Evolutionary conservation across 2,888 invertebrate species (phyloP).

Genomic region (Eupeodes latifasciatus): DNA sequence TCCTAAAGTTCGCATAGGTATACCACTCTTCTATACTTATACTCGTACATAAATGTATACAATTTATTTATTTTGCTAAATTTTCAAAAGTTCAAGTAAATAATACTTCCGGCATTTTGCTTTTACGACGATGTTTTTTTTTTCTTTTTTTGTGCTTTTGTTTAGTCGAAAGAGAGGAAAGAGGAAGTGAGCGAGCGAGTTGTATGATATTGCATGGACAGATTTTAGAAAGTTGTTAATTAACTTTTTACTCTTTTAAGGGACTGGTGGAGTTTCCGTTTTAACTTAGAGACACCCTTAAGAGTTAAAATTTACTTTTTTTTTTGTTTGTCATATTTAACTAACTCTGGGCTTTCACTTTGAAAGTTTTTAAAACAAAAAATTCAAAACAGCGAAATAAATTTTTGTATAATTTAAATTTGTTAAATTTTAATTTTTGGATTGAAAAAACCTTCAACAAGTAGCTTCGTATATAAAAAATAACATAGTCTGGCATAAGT

Average conservation of each 20-base stretch:
- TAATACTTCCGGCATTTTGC: slow-evolving; percentile 1
- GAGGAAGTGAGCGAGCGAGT: background rate
- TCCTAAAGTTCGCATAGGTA: background rate
- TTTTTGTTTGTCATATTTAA: background rate
- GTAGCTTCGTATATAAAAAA: too few relatives aligned
- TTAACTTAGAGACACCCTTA: background rate
- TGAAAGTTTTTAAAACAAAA: background rate
- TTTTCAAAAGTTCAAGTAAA: background rate
- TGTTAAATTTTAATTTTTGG: too few relatives aligned
- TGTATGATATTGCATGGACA: background rate
- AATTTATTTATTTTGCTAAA: slow-evolving; percentile 17
- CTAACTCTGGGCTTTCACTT: background rate
- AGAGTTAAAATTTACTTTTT: too few relatives aligned
- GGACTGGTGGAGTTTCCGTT: background rate
- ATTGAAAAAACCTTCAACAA: too few relatives aligned
- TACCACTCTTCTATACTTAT: too few relatives aligned
- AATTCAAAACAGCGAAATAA: too few relatives aligned
- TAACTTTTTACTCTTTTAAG: slow-evolving; percentile 8
- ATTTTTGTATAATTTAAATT: too few relatives aligned
- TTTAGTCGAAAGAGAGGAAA: background rate
- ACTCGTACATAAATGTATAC: too few relatives aligned
- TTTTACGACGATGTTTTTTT: background rate
- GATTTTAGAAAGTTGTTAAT: slow-evolving; percentile 8
- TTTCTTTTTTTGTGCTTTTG: too few relatives aligned
- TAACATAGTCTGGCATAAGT: too few relatives aligned